Percentiles rank a stretch among this genome's conserved stretches.
phyloP scores from a whole-genome alignment of 2,113 vertebrate genomes.

The Syngnathoides biaculeatus region DNA sequence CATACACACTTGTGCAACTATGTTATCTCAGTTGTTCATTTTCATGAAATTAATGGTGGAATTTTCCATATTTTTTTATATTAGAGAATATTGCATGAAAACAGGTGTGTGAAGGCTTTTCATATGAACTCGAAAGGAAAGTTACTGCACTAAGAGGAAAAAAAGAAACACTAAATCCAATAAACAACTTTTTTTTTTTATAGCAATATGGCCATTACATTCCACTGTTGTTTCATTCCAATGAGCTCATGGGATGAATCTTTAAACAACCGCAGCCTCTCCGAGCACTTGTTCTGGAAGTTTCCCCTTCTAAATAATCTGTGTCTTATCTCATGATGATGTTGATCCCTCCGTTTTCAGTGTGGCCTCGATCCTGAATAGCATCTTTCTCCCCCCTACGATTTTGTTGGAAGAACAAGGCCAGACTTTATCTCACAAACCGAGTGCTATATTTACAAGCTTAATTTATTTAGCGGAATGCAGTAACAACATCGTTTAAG shows the following conservation, averaged over 20 bases:
- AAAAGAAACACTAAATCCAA: background rate
- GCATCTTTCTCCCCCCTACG: conserved; percentile 8
- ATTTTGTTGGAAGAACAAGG: conserved; percentile 42
- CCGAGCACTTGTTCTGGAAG: background rate
- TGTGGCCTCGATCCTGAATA: conserved; percentile 27
- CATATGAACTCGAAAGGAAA: background rate
- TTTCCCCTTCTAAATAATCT: conserved; percentile 4
- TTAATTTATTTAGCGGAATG: conserved; percentile 61
- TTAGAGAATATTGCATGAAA: too few species aligned
- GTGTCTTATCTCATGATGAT: conserved; percentile 29
- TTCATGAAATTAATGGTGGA: too few species aligned
- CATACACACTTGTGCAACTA: too few species aligned
- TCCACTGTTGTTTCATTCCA: background rate
- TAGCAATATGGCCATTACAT: background rate
- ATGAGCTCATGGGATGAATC: background rate
- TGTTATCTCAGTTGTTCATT: too few species aligned
- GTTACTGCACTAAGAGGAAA: background rate
- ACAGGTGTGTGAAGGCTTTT: too few species aligned
- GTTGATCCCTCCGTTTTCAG: conserved; percentile 34
- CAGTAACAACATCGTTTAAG: conserved; percentile 44
- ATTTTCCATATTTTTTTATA: background rate
- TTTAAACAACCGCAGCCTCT: conserved; percentile 1
- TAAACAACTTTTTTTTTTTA: background rate
- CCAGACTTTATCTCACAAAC: conserved; percentile 49
- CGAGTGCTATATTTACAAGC: conserved; percentile 48